Percentiles rank a stretch among this genome's conserved stretches.
phyloP scores from a whole-genome alignment of 2,797 vertebrate species.

The Xiphorhynchus erythropygius region DNA sequence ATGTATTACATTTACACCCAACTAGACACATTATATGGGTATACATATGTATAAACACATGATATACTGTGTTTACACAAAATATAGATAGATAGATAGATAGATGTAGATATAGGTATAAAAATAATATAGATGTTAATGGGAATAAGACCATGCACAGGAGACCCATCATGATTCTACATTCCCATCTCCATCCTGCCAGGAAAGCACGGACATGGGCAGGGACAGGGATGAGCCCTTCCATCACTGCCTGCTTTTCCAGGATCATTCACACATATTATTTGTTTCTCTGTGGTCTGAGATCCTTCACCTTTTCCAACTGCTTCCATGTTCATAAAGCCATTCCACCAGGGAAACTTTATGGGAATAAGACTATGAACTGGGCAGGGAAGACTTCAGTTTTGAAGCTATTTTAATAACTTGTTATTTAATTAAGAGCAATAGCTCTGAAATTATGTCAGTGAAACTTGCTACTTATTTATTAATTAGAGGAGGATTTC shows the following conservation, averaged over 20 bases:
- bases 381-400: not conserved
- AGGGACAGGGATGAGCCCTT: not conserved
- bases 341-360: not conserved
- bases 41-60: not conserved
- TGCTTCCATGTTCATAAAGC: not conserved
- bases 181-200: not conserved
- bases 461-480: conserved; percentile 55
- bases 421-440: conserved; percentile 50
- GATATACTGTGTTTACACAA: not conserved
- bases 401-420: conserved; percentile 12
- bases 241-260: not conserved
- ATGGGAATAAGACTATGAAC: not conserved
- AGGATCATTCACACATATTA: rapidly evolving
- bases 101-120: not conserved
- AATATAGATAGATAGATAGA: no score
- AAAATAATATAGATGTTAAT: not conserved
- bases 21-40: no score
- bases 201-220: not conserved
- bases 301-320: not conserved
- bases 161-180: rapidly evolving
- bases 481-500: conserved; percentile 63
- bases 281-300: not conserved
- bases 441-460: conserved; percentile 46
- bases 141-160: rapidly evolving
- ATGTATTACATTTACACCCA: no score